A percentile compares a stretch with the other conserved stretches of the same genome.
phyloP scores from a whole-genome alignment of 1,140 invertebrate species.

The Helicoverpa armigera region DNA sequence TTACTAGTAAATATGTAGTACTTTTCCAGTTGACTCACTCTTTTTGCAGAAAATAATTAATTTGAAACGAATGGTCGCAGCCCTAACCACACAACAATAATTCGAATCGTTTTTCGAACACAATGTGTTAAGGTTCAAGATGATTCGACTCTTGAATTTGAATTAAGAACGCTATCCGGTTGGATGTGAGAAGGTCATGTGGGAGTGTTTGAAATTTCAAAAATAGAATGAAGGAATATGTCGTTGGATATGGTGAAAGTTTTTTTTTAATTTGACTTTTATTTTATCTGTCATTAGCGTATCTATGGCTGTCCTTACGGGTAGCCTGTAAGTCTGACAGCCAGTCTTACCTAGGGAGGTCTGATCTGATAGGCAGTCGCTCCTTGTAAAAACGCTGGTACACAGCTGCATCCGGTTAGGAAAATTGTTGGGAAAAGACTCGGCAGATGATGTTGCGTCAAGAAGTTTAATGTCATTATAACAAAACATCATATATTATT shows the following conservation, averaged over 20 bases:
- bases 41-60: neutral
- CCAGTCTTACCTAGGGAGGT: too few species aligned
- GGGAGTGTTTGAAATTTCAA: conserved; percentile 27
- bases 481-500: too few species aligned
- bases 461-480: too few species aligned
- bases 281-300: too few species aligned
- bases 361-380: too few species aligned
- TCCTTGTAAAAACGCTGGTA: too few species aligned
- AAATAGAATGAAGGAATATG: conserved; percentile 32
- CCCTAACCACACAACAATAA: conserved; percentile 24
- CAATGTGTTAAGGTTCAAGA: conserved; percentile 25
- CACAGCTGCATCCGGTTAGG: too few species aligned
- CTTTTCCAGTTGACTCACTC: neutral
- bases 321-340: too few species aligned
- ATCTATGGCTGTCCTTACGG: too few species aligned
- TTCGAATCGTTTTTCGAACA: conserved; percentile 26
- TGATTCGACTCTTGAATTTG: conserved; percentile 39
- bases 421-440: too few species aligned
- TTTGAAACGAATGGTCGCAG: neutral
- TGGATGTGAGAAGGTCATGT: conserved; percentile 39
- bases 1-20: too few species aligned
- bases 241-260: conserved; percentile 8
- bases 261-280: neutral
- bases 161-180: conserved; percentile 43
- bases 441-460: too few species aligned